A percentile compares a stretch with the other conserved stretches of the same genome.
Evolutionary conservation across 2,888 invertebrate genomes (phyloP).

Genomic region (Aphodius sticticus): DNA sequence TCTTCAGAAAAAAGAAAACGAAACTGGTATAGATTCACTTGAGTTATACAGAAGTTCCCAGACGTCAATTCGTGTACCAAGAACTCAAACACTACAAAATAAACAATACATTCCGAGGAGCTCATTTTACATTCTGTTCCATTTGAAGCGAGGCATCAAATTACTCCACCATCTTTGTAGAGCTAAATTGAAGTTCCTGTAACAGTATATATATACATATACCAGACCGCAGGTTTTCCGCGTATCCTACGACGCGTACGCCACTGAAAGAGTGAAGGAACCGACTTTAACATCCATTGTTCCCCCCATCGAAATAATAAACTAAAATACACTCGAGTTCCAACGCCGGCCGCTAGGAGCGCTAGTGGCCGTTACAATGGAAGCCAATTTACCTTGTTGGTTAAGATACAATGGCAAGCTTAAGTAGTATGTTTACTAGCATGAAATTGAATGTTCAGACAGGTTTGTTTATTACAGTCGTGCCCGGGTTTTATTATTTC

Average conservation of each 20-base stretch:
- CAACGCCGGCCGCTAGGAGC: background rate
- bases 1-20: too few species aligned
- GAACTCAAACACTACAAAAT: background rate
- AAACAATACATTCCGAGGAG: background rate
- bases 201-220: background rate
- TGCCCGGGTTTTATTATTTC: background rate
- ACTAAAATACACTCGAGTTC: background rate
- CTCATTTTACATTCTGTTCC: background rate
- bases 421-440: background rate
- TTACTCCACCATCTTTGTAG: background rate
- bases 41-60: background rate
- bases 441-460: background rate
- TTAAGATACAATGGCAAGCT: background rate
- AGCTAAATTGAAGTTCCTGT: background rate
- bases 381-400: background rate
- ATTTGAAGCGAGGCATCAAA: background rate
- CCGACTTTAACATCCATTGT: background rate
- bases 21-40: too few species aligned
- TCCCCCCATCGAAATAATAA: background rate
- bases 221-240: background rate
- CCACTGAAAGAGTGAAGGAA: background rate
- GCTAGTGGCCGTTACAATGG: background rate
- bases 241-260: background rate
- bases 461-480: background rate
- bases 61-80: background rate